Conservation (phyloP, 2,113 vertebrate species). For the Catharus fuscescens region DNA sequence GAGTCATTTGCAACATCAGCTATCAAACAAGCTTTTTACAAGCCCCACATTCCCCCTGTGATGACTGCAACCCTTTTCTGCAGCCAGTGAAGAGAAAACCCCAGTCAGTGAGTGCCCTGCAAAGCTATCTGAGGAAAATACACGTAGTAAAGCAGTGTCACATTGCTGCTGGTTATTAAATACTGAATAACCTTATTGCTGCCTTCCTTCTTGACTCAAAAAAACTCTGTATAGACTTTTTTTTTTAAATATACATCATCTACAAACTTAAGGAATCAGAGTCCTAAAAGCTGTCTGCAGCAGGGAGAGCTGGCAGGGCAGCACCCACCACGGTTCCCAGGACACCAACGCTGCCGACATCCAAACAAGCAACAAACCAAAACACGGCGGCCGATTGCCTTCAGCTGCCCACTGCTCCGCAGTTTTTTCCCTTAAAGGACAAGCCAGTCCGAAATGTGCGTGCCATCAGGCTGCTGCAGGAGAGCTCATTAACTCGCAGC, state of each 20-base stretch:
- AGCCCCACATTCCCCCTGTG: not conserved
- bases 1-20: not conserved
- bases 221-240: too few relatives aligned
- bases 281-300: not conserved
- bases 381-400: not conserved
- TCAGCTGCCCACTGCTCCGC: constrained; percentile 18
- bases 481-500: not conserved
- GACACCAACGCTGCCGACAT: not conserved
- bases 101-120: not conserved
- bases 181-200: not conserved
- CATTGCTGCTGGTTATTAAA: not conserved
- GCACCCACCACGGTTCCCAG: not conserved
- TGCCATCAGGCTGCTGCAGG: not conserved
- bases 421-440: constrained; percentile 58
- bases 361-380: not conserved
- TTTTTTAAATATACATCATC: too few relatives aligned
- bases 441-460: not conserved
- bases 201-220: not conserved
- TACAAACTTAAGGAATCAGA: not conserved
- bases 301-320: not conserved
- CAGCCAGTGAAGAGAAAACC: not conserved
- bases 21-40: not conserved
- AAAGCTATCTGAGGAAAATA: not conserved
- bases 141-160: accelerated
- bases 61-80: not conserved